Conservation (phyloP, 2,113 vertebrate genomes). For the Bettongia penicillata region DNA sequence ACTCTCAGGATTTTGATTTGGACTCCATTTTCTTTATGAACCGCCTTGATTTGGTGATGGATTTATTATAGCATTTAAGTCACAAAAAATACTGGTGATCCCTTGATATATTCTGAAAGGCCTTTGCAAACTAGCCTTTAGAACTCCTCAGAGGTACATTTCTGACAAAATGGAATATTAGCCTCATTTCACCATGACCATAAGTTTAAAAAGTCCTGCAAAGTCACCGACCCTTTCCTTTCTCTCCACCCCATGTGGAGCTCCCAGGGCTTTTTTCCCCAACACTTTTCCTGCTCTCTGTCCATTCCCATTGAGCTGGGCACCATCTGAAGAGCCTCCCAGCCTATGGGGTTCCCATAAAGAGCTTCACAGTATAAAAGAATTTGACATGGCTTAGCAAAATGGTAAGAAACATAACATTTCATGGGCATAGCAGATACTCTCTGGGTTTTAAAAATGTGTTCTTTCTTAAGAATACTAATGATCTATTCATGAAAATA, state of each 20-base stretch:
- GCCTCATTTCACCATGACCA: neutral
- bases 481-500: constrained; percentile 78
- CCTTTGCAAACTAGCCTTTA: neutral
- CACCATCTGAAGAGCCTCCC: neutral
- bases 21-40: neutral
- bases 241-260: neutral
- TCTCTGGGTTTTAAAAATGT: constrained; percentile 69
- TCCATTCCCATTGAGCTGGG: neutral
- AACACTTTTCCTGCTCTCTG: rapidly evolving
- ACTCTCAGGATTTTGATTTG: neutral
- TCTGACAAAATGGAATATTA: neutral
- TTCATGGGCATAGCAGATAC: constrained; percentile 48
- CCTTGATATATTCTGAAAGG: neutral
- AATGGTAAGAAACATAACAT: neutral
- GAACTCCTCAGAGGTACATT: neutral
- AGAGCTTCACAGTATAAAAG: neutral
- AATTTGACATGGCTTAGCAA: constrained; percentile 33
- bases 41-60: neutral
- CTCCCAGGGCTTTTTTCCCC: neutral
- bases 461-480: constrained; percentile 80
- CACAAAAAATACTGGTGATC: constrained; percentile 7
- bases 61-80: constrained; percentile 11
- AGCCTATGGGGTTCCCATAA: neutral
- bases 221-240: neutral
- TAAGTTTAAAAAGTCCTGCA: neutral